A percentile compares a stretch with the other conserved stretches of the same genome.
Conservation (phyloP, 2,888 invertebrate species). For the Tuberolachnus salignus region DNA sequence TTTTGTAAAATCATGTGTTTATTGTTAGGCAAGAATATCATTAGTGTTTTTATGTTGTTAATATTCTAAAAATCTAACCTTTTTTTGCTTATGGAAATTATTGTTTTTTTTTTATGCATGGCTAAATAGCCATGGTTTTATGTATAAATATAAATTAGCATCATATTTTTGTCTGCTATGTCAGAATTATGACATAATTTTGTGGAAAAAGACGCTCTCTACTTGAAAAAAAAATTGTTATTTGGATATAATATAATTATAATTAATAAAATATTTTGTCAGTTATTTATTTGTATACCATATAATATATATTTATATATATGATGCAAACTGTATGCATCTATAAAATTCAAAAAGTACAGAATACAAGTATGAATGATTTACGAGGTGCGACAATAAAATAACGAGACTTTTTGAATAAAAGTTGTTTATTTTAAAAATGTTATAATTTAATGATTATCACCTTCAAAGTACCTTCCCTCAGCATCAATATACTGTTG, state of each 20-base stretch:
- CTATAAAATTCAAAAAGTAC: not conserved
- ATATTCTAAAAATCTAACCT: slow-evolving; percentile 41
- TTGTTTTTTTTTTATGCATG: slow-evolving; percentile 30
- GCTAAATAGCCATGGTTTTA: too few relatives aligned
- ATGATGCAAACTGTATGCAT: not conserved
- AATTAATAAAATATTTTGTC: slow-evolving; percentile 49
- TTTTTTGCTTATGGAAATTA: slow-evolving; percentile 40
- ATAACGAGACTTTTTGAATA: too few relatives aligned
- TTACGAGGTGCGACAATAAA: too few relatives aligned
- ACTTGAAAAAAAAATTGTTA: slow-evolving; percentile 51
- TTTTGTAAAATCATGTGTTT: slow-evolving; percentile 44
- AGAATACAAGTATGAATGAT: not conserved
- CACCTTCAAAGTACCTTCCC: too few relatives aligned
- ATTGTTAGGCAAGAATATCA: slow-evolving; percentile 47
- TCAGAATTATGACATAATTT: slow-evolving; percentile 50
- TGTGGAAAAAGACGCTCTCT: slow-evolving; percentile 50
- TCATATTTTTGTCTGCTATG: slow-evolving; percentile 46
- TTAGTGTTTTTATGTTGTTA: slow-evolving; percentile 52
- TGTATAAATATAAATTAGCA: slow-evolving; percentile 47
- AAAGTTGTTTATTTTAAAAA: too few relatives aligned
- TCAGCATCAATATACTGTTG: too few relatives aligned
- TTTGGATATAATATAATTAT: slow-evolving; percentile 54
- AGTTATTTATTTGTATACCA: slow-evolving; percentile 25
- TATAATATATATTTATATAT: not conserved
- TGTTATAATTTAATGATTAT: too few relatives aligned